phyloP scores from a whole-genome alignment of 2,888 invertebrate species.

The Halictus ligatus region DNA sequence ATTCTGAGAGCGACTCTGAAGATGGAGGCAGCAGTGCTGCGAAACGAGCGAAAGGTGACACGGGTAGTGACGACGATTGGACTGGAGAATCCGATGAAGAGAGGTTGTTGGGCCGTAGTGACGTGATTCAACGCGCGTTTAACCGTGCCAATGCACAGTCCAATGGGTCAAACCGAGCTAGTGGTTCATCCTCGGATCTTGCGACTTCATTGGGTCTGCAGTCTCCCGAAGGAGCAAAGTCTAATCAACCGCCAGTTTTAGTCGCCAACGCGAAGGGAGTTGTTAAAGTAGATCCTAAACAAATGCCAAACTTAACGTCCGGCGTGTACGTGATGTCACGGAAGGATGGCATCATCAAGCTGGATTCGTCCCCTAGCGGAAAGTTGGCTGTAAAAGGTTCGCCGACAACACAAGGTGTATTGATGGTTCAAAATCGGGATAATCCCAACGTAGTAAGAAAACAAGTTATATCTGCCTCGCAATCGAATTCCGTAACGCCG shows the following conservation, averaged over 20 bases:
- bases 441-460: slow-evolving; percentile 79
- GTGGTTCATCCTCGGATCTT: slow-evolving; percentile 85
- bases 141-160: slow-evolving; percentile 80
- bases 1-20: slow-evolving; percentile 85
- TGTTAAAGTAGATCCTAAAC: slow-evolving; percentile 90
- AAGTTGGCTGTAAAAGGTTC: slow-evolving; percentile 84
- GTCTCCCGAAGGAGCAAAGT: slow-evolving; percentile 76
- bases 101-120: slow-evolving; percentile 79
- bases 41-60: slow-evolving; percentile 86
- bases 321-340: slow-evolving; percentile 92
- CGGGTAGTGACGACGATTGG: slow-evolving; percentile 85
- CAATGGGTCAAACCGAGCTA: slow-evolving; percentile 82
- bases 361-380: slow-evolving; percentile 87
- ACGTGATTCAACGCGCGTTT: slow-evolving; percentile 82
- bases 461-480: slow-evolving; percentile 78
- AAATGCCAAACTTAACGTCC: slow-evolving; percentile 87
- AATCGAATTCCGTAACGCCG: slow-evolving; percentile 79
- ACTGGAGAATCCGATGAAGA: slow-evolving; percentile 85
- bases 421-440: slow-evolving; percentile 83
- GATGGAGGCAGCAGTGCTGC: slow-evolving; percentile 83
- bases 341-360: slow-evolving; percentile 90
- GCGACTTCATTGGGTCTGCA: slow-evolving; percentile 78
- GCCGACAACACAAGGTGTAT: slow-evolving; percentile 73
- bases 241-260: slow-evolving; percentile 81
- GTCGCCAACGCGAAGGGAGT: slow-evolving; percentile 88